Conservation (phyloP, 2,888 invertebrate genomes). For the Eupithecia subfuscata region DNA sequence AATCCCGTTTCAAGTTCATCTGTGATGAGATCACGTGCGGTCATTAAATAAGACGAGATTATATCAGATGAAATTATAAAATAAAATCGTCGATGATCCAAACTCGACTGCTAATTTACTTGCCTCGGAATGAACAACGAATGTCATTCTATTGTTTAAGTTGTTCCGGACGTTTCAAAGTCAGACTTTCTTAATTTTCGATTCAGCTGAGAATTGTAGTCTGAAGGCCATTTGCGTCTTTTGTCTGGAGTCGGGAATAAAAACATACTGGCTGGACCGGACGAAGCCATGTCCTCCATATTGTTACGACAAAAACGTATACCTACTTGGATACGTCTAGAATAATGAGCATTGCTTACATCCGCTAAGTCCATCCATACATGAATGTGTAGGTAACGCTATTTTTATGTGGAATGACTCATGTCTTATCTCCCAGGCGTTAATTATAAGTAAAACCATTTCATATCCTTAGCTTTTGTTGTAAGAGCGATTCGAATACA, state of each 20-base stretch:
- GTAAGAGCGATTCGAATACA: neutral
- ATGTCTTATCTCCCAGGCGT: neutral
- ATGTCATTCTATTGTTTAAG: conserved; percentile 35
- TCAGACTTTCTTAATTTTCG: conserved; percentile 45
- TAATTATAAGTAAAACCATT: neutral
- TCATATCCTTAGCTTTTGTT: neutral
- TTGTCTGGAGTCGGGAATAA: conserved; percentile 42
- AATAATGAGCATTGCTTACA: conserved; percentile 33
- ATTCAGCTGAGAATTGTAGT: conserved; percentile 36
- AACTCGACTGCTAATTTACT: conserved; percentile 12
- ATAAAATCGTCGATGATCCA: conserved; percentile 38
- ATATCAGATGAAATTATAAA: conserved; percentile 39
- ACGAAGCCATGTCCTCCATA: conserved; percentile 23
- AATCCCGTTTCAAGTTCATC: conserved; percentile 52
- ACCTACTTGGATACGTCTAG: conserved; percentile 25
- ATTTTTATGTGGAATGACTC: neutral
- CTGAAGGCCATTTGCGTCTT: conserved; percentile 36
- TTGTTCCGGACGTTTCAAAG: conserved; percentile 41
- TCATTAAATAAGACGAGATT: conserved; percentile 49
- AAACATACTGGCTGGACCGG: conserved; percentile 40
- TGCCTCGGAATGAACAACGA: conserved; percentile 7
- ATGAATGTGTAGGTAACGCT: conserved; percentile 16
- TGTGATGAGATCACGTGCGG: conserved; percentile 57
- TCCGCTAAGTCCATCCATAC: conserved; percentile 19
- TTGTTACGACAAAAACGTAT: conserved; percentile 34